Conservation (phyloP, 1,140 invertebrate species). For the Drosophila lacertosa region DNA sequence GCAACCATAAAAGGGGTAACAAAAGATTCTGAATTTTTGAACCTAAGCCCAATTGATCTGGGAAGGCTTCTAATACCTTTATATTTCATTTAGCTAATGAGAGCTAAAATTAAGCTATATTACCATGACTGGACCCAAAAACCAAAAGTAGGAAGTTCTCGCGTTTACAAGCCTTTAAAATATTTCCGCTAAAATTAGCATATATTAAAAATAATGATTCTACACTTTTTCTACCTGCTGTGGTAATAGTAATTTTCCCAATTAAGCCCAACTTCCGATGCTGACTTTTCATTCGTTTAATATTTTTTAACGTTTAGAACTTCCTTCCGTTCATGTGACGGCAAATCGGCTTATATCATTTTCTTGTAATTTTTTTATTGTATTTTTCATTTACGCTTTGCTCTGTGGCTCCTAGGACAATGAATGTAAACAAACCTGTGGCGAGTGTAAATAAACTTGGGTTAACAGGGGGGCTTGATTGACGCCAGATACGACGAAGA, state of each 20-base stretch:
- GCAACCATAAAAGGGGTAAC: too few species aligned
- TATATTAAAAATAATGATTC: slow-evolving; percentile 69
- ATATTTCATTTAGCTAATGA: too few species aligned
- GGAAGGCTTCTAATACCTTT: too few species aligned
- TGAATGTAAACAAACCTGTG: slow-evolving; percentile 62
- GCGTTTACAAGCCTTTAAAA: not conserved
- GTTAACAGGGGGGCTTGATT: slow-evolving; percentile 56
- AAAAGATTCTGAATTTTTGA: too few species aligned
- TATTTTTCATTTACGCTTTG: slow-evolving; percentile 30
- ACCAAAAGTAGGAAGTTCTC: not conserved
- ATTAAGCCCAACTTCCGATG: slow-evolving; percentile 50
- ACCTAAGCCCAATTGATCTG: too few species aligned
- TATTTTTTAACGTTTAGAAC: slow-evolving; percentile 67
- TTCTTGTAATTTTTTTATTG: slow-evolving; percentile 22
- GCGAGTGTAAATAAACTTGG: slow-evolving; percentile 69
- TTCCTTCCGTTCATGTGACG: slow-evolving; percentile 65
- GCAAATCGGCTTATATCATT: slow-evolving; percentile 67
- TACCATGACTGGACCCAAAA: not conserved
- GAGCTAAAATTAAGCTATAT: not conserved
- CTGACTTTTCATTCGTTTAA: slow-evolving; percentile 32
- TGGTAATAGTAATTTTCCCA: slow-evolving; percentile 18
- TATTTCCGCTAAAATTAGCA: slow-evolving; percentile 23
- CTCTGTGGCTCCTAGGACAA: slow-evolving; percentile 12
- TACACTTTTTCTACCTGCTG: slow-evolving; percentile 31
- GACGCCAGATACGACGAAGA: slow-evolving; percentile 50